Percentiles rank a stretch among this genome's conserved stretches.
These are phyloP conservation scores for Alsophila aescularia DNA, from an alignment of 2,888 invertebrate species.

Conservation along the genomic window DNA sequence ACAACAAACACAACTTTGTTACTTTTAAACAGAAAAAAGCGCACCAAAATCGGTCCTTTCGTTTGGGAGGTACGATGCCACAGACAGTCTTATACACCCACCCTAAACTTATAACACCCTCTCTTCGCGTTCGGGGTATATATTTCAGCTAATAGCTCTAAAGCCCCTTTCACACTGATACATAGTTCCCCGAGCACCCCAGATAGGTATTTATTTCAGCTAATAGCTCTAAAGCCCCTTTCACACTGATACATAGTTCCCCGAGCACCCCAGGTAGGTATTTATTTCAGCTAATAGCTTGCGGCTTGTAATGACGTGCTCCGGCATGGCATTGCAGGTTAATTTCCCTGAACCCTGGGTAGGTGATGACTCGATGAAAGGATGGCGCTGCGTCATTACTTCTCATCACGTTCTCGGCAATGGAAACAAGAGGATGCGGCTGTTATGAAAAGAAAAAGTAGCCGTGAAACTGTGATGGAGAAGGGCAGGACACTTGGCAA, in stretches of 20 bases:
- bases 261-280: background rate
- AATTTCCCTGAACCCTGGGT: constrained; percentile 29
- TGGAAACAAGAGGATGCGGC: constrained; percentile 25
- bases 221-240: too few relatives aligned
- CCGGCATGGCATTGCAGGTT: constrained; percentile 29
- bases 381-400: constrained; percentile 44
- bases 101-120: too few relatives aligned
- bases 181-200: background rate
- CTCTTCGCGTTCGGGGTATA: too few relatives aligned
- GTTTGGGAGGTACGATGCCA: too few relatives aligned
- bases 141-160: too few relatives aligned
- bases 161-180: background rate
- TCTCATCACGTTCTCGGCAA: constrained; percentile 36
- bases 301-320: constrained; percentile 14
- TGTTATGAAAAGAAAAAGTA: background rate
- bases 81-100: too few relatives aligned
- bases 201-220: too few relatives aligned
- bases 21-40: too few relatives aligned
- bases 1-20: too few relatives aligned
- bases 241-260: background rate
- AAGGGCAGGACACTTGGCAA: too few relatives aligned
- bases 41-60: too few relatives aligned
- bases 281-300: constrained; percentile 4
- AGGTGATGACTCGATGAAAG: constrained; percentile 40
- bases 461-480: too few relatives aligned